Evolutionary conservation across 2,797 vertebrate species (phyloP), one percentile per base, ranked within the genome.

Genomic region (Furcifer pardalis): DNA sequence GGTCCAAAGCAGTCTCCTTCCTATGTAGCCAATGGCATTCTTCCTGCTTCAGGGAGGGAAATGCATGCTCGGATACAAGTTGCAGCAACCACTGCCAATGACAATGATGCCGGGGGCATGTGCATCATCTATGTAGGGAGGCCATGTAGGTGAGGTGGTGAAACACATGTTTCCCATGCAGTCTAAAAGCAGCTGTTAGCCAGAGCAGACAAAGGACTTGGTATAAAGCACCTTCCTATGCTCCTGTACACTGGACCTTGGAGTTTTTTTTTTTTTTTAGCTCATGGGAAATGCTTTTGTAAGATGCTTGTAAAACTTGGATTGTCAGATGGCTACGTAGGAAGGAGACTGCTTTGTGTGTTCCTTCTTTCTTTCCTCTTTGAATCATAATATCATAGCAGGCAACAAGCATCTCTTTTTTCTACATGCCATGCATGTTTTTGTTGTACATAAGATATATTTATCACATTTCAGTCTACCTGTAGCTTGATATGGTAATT

Each of bases 401-500:
- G 17, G 37, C 72, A 84, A 66, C 44, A 83, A 40, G 35, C 13
- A 8, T 63, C 10, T 59, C 32, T 5, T 74, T 46, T 62, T 17
- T 10, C 7, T 7, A 91, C 89, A 9, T 86, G 88, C 93, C 91
- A 85, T 90, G 93, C 92, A 94, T 93, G 91, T 93, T 94, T 87
- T 90, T 86, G 82, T 90, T 94, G 85, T 79, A 19, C 52, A 9
- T 13, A 12, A 91, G 89, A 94, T 92, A 92, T 94, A 90, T 91
- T 92, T 92, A 83, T 95, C 93, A 94, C 93, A 92, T 95, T 94
- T 94, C 93, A 93, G 93, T 94, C 94, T 94, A 92, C 87, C 93
- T 90, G 92, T 78, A 94, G 93, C 94, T 96, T 95, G 94, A 94
- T 95, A 91, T 95, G 96, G 94, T 94, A 96, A 96, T 95, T 95